These are phyloP conservation scores for Orchesella cincta DNA, from an alignment of 1,140 invertebrate genomes.

Conservation along the genomic window DNA sequence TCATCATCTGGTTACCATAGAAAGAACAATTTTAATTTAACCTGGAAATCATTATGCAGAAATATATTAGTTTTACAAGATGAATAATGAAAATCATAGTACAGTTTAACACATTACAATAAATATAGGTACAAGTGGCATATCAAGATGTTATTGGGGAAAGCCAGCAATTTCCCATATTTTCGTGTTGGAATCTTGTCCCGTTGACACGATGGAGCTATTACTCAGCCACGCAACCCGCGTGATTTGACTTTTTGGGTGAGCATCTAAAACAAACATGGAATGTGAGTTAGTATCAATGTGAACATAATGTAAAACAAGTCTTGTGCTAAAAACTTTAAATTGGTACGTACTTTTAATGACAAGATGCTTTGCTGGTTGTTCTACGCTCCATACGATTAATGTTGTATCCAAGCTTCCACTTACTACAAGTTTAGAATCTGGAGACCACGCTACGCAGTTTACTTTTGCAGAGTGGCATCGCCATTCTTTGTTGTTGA, in stretches of 20 bases:
- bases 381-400: constrained; percentile 87
- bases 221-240: constrained; percentile 84
- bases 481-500: constrained; percentile 89
- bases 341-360: constrained; percentile 75
- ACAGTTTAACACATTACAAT: no score
- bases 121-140: not conserved
- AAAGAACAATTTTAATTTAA: no score
- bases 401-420: constrained; percentile 90
- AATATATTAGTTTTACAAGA: no score
- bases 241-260: constrained; percentile 93
- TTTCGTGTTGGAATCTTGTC: constrained; percentile 92
- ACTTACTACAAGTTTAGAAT: constrained; percentile 81
- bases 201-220: constrained; percentile 83
- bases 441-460: constrained; percentile 87
- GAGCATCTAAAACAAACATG: constrained; percentile 76
- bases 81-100: no score
- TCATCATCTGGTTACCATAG: no score
- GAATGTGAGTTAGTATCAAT: not conserved
- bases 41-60: no score
- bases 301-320: not conserved
- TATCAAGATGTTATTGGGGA: constrained; percentile 27
- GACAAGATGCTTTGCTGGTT: constrained; percentile 80
- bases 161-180: constrained; percentile 66
- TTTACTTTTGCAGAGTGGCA: constrained; percentile 94
- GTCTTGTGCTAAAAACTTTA: not conserved